Conservation (phyloP, 2,113 vertebrate species). For the Sula dactylatra region DNA sequence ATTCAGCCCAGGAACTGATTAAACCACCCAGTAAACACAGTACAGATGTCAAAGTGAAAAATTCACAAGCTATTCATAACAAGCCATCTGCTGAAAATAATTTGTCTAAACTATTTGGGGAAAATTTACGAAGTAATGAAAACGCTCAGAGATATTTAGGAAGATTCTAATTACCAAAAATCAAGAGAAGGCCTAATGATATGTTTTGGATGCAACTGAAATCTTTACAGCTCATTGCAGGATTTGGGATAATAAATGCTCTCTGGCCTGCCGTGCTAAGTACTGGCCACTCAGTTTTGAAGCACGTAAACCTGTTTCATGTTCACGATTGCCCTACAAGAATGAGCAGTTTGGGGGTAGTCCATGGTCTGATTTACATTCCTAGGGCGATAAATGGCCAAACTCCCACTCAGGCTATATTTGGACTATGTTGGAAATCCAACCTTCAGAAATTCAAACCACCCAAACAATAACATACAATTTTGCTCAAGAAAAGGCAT, state of each 20-base stretch:
- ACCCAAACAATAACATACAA: background rate
- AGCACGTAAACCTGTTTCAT: accelerated
- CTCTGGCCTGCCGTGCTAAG: background rate
- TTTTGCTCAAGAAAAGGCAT: background rate
- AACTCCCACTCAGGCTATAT: background rate
- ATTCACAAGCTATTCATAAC: constrained; percentile 65
- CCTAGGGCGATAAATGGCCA: background rate
- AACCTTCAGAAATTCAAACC: background rate
- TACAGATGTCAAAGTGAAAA: constrained; percentile 67
- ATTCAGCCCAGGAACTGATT: constrained; percentile 52
- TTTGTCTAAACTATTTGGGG: constrained; percentile 40
- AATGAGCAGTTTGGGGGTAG: background rate
- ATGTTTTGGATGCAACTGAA: background rate
- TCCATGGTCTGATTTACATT: background rate
- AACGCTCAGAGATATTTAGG: constrained; percentile 1
- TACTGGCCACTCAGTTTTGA: background rate
- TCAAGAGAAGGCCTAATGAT: background rate
- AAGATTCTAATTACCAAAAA: constrained; percentile 17
- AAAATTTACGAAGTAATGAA: constrained; percentile 16
- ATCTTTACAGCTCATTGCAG: background rate
- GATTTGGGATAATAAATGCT: background rate
- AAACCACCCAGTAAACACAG: constrained; percentile 56
- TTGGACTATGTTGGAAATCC: background rate
- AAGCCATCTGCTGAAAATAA: constrained; percentile 65
- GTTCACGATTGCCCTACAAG: background rate